Conservation (phyloP, 2,113 vertebrate genomes). For the Holacanthus passer region DNA sequence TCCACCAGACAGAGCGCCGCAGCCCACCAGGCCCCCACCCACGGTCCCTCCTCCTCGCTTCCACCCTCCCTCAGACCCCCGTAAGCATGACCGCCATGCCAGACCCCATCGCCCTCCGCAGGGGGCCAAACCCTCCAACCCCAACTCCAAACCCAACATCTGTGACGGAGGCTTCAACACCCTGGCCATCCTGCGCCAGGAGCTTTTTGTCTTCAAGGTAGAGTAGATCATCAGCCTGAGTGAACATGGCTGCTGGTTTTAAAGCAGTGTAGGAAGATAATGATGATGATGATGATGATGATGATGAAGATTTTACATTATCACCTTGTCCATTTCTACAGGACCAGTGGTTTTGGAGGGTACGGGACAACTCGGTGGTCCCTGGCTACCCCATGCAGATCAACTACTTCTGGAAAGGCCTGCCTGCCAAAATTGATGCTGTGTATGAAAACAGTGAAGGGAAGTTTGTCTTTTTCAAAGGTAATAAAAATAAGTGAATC, state of each 20-base stretch:
- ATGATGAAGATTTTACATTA: constrained; percentile 1
- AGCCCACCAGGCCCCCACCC: constrained; percentile 95
- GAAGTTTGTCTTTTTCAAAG: constrained; percentile 99
- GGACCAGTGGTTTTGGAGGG: constrained; percentile 99
- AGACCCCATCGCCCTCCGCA: constrained; percentile 93
- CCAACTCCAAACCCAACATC: constrained; percentile 97
- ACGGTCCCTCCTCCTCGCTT: constrained; percentile 94
- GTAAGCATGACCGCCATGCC: constrained; percentile 92
- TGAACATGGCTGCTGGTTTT: neutral
- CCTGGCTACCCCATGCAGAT: constrained; percentile 99
- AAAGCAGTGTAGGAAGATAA: constrained; percentile 4
- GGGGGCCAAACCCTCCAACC: constrained; percentile 92
- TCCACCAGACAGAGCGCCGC: constrained; percentile 95
- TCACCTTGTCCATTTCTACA: constrained; percentile 63
- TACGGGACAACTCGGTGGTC: constrained; percentile 97
- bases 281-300: constrained; percentile 20
- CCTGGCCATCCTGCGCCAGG: constrained; percentile 94
- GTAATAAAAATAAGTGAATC: constrained; percentile 73
- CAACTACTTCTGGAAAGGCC: constrained; percentile 96
- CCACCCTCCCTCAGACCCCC: constrained; percentile 90
- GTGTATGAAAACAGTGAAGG: constrained; percentile 99
- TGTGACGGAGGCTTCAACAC: constrained; percentile 99
- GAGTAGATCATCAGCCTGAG: constrained; percentile 10
- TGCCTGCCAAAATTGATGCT: constrained; percentile 96
- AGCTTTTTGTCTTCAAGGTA: constrained; percentile 99